These are phyloP conservation scores for Centropristis striata DNA, from an alignment of 2,113 vertebrate genomes.

Conservation along the genomic window DNA sequence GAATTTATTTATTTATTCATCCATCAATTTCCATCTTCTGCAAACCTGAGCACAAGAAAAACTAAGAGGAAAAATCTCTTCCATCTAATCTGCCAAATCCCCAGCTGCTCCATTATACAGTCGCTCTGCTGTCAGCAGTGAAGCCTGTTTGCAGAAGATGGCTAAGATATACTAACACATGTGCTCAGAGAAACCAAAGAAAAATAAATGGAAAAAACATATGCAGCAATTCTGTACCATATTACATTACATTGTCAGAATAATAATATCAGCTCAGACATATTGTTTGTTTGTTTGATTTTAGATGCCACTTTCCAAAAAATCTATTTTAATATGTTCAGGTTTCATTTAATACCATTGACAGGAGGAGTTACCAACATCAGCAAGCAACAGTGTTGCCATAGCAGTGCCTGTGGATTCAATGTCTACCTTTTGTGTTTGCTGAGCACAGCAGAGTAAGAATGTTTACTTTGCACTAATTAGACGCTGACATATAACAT, in stretches of 20 bases:
- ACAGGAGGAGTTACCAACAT: background rate
- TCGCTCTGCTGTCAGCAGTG: background rate
- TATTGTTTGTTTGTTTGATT: background rate
- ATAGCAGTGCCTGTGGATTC: background rate
- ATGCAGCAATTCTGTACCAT: background rate
- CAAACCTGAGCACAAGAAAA: background rate
- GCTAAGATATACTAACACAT: background rate
- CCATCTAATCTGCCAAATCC: background rate
- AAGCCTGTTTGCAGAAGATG: background rate
- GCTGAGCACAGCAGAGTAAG: slow-evolving; percentile 16
- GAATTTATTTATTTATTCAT: no score
- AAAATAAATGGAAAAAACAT: background rate
- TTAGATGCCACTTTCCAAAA: background rate
- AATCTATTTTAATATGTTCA: background rate
- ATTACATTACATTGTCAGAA: background rate
- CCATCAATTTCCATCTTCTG: no score
- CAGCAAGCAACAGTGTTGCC: slow-evolving; percentile 32
- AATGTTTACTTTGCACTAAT: slow-evolving; percentile 43
- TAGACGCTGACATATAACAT: slow-evolving; percentile 21
- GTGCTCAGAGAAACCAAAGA: background rate
- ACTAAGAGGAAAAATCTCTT: background rate
- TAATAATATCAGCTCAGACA: background rate
- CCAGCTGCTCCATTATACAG: background rate
- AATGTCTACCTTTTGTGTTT: slow-evolving; percentile 18
- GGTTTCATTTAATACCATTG: background rate